Percentiles rank a stretch among this genome's conserved stretches.
Evolutionary conservation across 2,113 vertebrate species (phyloP).

Genomic region (Alectura lathami): DNA sequence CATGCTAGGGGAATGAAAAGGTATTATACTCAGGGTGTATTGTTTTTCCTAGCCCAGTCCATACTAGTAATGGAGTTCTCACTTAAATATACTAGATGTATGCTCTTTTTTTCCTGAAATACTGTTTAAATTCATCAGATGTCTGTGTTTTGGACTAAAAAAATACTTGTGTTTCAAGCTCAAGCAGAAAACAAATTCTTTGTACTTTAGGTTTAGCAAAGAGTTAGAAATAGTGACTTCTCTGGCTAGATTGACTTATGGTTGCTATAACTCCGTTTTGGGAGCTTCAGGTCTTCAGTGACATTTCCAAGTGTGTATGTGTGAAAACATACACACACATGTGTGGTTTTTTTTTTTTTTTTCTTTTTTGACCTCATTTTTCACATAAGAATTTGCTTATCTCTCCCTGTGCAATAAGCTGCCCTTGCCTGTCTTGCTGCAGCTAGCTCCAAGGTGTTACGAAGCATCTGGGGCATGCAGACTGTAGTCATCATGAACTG

Average conservation of each 20-base stretch:
- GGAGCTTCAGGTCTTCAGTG: neutral
- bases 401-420: neutral
- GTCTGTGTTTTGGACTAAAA: constrained; percentile 7
- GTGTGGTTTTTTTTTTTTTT: rapidly evolving
- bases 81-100: constrained; percentile 16
- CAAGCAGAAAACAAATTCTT: neutral
- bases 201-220: neutral
- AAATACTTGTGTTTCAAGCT: neutral
- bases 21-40: neutral
- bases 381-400: neutral
- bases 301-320: neutral
- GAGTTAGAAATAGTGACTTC: neutral
- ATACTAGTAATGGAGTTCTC: neutral
- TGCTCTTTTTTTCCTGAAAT: neutral
- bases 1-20: neutral
- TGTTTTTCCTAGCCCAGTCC: constrained; percentile 12
- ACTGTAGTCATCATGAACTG: neutral
- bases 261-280: neutral
- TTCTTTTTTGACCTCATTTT: neutral
- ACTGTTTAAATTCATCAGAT: neutral
- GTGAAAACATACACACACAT: no score
- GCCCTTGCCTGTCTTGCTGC: neutral
- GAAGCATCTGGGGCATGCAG: neutral
- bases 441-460: neutral
- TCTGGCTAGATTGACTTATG: neutral